Base-by-base conservation (phyloP, 2,888 invertebrate genomes). In the Mimachlamys varia region DNA sequence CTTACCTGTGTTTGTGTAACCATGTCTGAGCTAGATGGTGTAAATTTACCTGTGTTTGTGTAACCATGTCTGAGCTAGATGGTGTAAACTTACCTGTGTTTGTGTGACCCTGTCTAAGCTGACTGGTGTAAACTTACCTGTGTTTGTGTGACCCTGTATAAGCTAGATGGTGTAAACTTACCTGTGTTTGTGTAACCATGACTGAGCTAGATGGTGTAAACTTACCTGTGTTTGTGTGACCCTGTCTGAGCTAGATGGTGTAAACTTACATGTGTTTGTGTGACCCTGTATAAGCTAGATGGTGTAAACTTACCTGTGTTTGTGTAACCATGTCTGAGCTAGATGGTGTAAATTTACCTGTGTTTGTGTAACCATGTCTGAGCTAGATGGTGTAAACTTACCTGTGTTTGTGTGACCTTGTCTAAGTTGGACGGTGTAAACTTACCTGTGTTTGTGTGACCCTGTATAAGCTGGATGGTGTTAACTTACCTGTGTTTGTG, bases 11-110 rank as follows among this genome's bases (percentile, higher is more conserved):
- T 76, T 76, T 76, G 76, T 76, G 76, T 76, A 0, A 76, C 76
- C 27, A 27, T 19, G 76, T 76, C 76, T 33, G 33, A 76, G 33
- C 33, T 33, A 2, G 76, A 76, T 33, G 27, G 27, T n/a, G n/a
- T n/a, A n/a, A n/a, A n/a, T n/a, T n/a, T n/a, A n/a, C n/a, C n/a
- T 76, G 76, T 27, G 76, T 76, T 76, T 76, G 76, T 76, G 76
- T 76, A 0, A 76, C 76, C 27, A 27, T 19, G 76, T 76, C 76
- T 33, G 33, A 76, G 33, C 33, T 33, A 2, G 76, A 76, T 33
- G 27, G 27, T n/a, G n/a, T n/a, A n/a, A n/a, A n/a, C n/a, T n/a
- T n/a, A n/a, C n/a, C n/a, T 76, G 76, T 27, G 76, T 76, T 76
- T 76, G 76, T 76, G 76, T 76, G 10, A 76, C 76, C 27, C 76